phyloP scores from a whole-genome alignment of 2,888 invertebrate genomes.

The Chaitophorus viminalis region DNA sequence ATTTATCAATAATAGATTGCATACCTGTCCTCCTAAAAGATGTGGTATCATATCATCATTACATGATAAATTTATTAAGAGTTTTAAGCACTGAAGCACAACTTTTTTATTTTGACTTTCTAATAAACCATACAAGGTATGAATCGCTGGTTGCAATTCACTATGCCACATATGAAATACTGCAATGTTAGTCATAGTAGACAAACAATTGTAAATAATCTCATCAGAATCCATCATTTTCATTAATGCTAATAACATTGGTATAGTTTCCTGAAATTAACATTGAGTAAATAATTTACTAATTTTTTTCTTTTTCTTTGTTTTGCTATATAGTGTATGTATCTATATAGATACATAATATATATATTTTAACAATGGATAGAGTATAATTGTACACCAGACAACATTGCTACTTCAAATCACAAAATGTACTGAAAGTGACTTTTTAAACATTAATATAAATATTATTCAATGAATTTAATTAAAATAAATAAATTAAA shows the following conservation, averaged over 20 bases:
- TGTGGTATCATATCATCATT: conserved; percentile 72
- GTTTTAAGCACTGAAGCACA: conserved; percentile 70
- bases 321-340: no score
- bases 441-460: no score
- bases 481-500: no score
- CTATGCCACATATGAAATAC: conserved; percentile 69
- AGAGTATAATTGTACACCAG: no score
- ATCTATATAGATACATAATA: no score
- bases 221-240: conserved; percentile 65
- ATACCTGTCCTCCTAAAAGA: conserved; percentile 72
- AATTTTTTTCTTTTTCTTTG: background rate
- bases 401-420: no score
- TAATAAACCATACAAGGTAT: conserved; percentile 69
- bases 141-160: conserved; percentile 69
- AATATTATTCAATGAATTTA: no score
- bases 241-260: conserved; percentile 68
- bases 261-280: conserved; percentile 68
- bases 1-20: background rate
- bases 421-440: no score
- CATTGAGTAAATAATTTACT: conserved; percentile 25
- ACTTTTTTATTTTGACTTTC: conserved; percentile 68
- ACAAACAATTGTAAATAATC: conserved; percentile 68
- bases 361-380: no score
- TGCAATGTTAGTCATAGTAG: conserved; percentile 71
- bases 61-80: conserved; percentile 72